Conservation (phyloP, 2,888 invertebrate genomes). For the Stratiomys singularior region DNA sequence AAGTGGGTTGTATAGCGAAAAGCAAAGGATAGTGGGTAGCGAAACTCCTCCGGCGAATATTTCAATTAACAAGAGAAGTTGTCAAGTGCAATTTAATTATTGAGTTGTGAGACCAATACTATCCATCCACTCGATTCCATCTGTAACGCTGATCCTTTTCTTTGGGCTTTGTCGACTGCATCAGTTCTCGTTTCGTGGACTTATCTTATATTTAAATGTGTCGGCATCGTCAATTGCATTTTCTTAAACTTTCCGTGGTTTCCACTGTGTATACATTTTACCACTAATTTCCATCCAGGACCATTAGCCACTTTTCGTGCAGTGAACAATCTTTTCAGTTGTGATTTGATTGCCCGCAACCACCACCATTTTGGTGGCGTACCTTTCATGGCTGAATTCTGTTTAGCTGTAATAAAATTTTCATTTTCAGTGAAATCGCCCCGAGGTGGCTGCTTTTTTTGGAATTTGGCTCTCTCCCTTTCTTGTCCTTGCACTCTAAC, state of each 20-base stretch:
- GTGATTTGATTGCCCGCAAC: not conserved
- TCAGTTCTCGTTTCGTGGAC: too few relatives aligned
- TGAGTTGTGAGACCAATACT: not conserved
- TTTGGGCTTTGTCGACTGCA: too few relatives aligned
- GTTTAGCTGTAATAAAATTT: not conserved
- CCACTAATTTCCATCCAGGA: slow-evolving; percentile 4
- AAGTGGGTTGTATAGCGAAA: too few relatives aligned
- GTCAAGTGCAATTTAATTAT: slow-evolving; percentile 46
- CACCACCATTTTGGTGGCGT: too few relatives aligned
- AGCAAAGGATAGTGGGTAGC: not conserved
- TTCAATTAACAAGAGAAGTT: slow-evolving; percentile 45
- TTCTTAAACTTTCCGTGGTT: not conserved
- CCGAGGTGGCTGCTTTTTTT: not conserved
- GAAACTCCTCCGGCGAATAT: slow-evolving; percentile 33
- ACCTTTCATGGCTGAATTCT: not conserved
- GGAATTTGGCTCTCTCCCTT: too few relatives aligned
- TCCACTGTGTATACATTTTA: not conserved
- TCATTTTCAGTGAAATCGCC: not conserved
- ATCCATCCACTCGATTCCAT: too few relatives aligned
- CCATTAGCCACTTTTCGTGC: slow-evolving; percentile 3
- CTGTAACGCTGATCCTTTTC: too few relatives aligned
- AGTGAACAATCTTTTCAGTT: slow-evolving; percentile 1
- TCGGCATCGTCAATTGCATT: not conserved
- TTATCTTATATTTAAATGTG: not conserved
- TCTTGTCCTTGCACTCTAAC: not conserved